Evolutionary conservation across 2,797 vertebrate genomes (phyloP), one percentile per base, ranked within the genome.

Genomic region (Malurus leucopterus): DNA sequence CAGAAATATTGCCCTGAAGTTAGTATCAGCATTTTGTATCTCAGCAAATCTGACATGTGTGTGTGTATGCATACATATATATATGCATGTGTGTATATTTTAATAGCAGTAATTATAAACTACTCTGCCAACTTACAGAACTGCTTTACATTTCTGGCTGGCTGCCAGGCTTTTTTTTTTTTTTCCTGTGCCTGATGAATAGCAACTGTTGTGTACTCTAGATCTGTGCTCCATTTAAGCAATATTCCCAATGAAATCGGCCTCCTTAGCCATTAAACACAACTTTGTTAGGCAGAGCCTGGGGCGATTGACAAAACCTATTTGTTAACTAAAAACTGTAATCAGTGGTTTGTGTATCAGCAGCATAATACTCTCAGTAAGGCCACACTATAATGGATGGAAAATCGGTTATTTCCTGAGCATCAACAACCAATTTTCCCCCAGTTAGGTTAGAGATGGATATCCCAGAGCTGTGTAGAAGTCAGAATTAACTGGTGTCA

Each of bases 61-160:
- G 67, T 93, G 71, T 69, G 26, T 46, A n/a, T 82, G 21, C 19
- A 11, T 29, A 26, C 8, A 88, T 80, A 81, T 26, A 46, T 64
- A 2, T 51, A 0, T 49, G 12, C 0, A 0, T 79, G 50, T 86
- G 63, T 86, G 53, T 94, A 0, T 82, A 95, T 96, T 97, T 97
- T 97, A 97, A 97, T 96, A 97, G 95, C 94, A 90, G 93, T 94
- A 97, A 97, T 97, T 97, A 97, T 95, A 96, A 97, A 97, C 93
- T 95, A 94, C 95, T 97, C 95, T 96, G 96, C 96, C 96, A 97
- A 81, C 92, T 96, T 97, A 93, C 85, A 96, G 90, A 90, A 90
- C 93, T 96, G 92, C 93, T 97, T 97, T 97, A 95, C 95, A 96
- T 97, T 97, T 96, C 95, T 97, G 97, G 95, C 93, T 82, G 26